These are phyloP conservation scores for Aradophagus sp. DNA, from an alignment of 1,140 invertebrate species.

Conservation along the genomic window DNA sequence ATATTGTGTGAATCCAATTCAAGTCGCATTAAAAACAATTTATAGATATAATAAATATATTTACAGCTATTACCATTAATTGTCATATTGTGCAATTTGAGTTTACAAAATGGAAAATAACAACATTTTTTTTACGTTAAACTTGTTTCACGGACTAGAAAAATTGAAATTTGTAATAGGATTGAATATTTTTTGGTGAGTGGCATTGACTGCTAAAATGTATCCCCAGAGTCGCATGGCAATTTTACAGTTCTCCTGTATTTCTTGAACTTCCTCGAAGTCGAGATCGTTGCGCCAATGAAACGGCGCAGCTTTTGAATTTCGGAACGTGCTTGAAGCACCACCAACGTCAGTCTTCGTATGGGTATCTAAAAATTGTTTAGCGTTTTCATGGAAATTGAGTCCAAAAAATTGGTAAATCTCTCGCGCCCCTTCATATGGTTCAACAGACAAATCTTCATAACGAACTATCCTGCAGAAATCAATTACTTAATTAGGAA, in stretches of 20 bases:
- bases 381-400: conserved; percentile 81
- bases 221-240: conserved; percentile 91
- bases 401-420: conserved; percentile 86
- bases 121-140: too few species aligned
- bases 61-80: too few species aligned
- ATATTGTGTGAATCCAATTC: too few species aligned
- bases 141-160: conserved; percentile 29
- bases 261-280: conserved; percentile 81
- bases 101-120: too few species aligned
- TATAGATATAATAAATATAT: too few species aligned
- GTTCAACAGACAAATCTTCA: conserved; percentile 88
- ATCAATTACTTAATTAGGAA: too few species aligned
- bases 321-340: conserved; percentile 87
- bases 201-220: conserved; percentile 72
- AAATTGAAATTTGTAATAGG: conserved; percentile 73
- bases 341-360: conserved; percentile 86
- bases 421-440: conserved; percentile 81
- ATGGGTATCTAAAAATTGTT: conserved; percentile 85
- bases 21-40: too few species aligned
- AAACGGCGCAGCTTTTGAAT: conserved; percentile 88
- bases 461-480: conserved; percentile 83
- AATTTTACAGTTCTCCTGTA: conserved; percentile 79
- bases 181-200: conserved; percentile 77
- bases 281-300: conserved; percentile 87
- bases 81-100: too few species aligned